Conservation (phyloP, 2,888 invertebrate genomes). For the Rhyacophila evoluta region DNA sequence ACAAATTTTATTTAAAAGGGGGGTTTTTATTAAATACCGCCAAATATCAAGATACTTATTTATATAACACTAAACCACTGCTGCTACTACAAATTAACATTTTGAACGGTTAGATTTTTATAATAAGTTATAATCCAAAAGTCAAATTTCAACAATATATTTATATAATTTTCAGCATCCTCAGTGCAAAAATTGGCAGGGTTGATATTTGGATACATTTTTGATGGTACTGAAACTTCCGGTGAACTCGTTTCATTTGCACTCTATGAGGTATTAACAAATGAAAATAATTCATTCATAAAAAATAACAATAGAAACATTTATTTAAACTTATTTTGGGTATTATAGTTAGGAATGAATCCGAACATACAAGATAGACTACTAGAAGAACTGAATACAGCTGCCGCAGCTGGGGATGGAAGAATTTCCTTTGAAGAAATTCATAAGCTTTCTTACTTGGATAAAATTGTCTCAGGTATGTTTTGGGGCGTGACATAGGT, state of each 20-base stretch:
- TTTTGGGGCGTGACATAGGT: too few relatives aligned
- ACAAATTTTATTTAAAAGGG: too few relatives aligned
- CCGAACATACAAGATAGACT: neutral
- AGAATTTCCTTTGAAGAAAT: constrained; percentile 18
- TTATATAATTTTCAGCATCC: constrained; percentile 49
- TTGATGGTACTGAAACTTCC: neutral
- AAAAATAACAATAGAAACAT: too few relatives aligned
- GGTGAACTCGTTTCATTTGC: neutral
- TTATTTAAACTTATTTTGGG: too few relatives aligned
- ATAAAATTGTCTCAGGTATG: constrained; percentile 17
- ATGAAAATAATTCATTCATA: neutral
- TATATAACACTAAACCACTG: too few relatives aligned
- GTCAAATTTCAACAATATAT: too few relatives aligned
- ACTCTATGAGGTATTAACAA: neutral
- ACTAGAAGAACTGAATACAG: neutral
- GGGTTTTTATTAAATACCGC: too few relatives aligned
- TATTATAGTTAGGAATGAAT: neutral
- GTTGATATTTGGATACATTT: neutral
- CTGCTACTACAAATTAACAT: too few relatives aligned
- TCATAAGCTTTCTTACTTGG: neutral
- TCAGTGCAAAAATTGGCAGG: constrained; percentile 25
- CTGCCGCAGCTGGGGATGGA: neutral
- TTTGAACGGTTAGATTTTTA: too few relatives aligned
- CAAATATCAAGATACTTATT: too few relatives aligned
- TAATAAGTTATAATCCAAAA: too few relatives aligned